A percentile compares a stretch with the other conserved stretches of the same genome.
phyloP scores from a whole-genome alignment of 2,113 vertebrate genomes.

The Mixornis gularis region DNA sequence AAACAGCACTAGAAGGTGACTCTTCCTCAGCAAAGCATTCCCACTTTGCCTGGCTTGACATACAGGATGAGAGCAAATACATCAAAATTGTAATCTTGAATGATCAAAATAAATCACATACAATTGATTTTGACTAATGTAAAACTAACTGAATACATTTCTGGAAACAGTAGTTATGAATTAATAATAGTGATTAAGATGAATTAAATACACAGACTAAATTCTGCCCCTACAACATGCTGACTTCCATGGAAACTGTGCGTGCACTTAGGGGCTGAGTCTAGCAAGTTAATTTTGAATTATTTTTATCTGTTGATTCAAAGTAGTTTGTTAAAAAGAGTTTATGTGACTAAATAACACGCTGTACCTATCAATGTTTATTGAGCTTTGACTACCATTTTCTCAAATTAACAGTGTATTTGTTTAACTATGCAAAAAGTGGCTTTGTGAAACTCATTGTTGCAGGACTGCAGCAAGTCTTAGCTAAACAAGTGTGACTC shows the following conservation, averaged over 20 bases:
- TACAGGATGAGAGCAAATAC: conserved; percentile 66
- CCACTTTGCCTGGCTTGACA: conserved; percentile 58
- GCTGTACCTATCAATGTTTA: conserved; percentile 10
- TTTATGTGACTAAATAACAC: background rate
- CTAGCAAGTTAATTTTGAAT: conserved; percentile 73
- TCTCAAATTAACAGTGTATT: conserved; percentile 2
- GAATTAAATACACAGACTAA: conserved; percentile 75
- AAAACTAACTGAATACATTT: conserved; percentile 79
- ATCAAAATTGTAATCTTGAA: conserved; percentile 70
- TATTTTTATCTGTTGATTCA: conserved; percentile 73
- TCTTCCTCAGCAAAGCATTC: conserved; percentile 21
- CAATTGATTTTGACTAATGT: conserved; percentile 77
- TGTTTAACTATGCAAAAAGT: conserved; percentile 9
- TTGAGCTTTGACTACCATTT: conserved; percentile 29
- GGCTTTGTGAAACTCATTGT: background rate
- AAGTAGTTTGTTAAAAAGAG: conserved; percentile 49
- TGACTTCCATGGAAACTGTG: conserved; percentile 74
- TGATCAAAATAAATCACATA: conserved; percentile 76
- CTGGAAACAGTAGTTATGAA: conserved; percentile 80
- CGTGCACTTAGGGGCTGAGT: conserved; percentile 65
- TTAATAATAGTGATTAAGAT: conserved; percentile 78
- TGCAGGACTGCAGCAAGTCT: background rate
- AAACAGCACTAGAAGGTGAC: background rate
- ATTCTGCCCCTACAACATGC: conserved; percentile 73
- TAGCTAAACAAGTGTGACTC: background rate